Percentiles rank a stretch among this genome's conserved stretches.
Conservation (phyloP, 2,113 vertebrate genomes). For the Hystrix brachyura region DNA sequence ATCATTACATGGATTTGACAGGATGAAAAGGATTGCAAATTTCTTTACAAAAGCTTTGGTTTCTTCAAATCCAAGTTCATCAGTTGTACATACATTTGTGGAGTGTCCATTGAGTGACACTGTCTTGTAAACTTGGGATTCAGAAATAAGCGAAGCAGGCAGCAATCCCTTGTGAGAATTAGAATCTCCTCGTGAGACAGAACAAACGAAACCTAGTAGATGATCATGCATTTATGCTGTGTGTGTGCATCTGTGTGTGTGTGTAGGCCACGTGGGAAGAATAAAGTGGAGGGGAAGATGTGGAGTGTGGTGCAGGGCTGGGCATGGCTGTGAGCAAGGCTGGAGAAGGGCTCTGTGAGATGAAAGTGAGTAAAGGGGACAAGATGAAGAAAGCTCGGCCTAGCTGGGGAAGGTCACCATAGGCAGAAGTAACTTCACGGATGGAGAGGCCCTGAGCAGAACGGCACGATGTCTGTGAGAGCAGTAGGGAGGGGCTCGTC, state of each 20-base stretch:
- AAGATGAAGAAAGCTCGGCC: not conserved
- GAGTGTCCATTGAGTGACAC: not conserved
- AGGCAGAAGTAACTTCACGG: not conserved
- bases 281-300: no score
- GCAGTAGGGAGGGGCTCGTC: not conserved
- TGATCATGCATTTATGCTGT: no score
- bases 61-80: not conserved
- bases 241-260: no score
- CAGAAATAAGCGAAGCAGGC: not conserved
- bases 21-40: not conserved
- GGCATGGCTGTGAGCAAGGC: no score
- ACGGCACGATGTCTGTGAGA: not conserved
- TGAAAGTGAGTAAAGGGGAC: not conserved
- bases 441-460: not conserved
- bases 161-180: not conserved
- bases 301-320: no score
- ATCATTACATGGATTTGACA: not conserved
- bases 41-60: not conserved
- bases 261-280: no score
- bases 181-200: not conserved
- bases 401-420: not conserved
- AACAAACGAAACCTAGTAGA: not conserved
- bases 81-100: not conserved
- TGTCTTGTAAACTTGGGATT: not conserved
- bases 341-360: not conserved